Conservation (phyloP, 2,888 invertebrate species). For the Dynastes maya region DNA sequence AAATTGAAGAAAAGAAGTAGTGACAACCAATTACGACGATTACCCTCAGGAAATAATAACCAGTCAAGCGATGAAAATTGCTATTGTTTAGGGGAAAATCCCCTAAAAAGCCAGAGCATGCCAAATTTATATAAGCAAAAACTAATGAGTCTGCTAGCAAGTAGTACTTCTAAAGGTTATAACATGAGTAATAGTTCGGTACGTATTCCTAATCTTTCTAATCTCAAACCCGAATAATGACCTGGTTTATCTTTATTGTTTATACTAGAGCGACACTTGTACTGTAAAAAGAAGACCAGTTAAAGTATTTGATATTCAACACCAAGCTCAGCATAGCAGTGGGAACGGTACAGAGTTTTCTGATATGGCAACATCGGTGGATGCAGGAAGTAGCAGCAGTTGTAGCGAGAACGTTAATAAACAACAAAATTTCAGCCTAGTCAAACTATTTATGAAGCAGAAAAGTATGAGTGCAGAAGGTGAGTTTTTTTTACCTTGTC, state of each 20-base stretch:
- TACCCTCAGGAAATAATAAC: slow-evolving; percentile 71
- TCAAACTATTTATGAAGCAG: slow-evolving; percentile 92
- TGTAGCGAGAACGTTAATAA: slow-evolving; percentile 64
- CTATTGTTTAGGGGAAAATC: slow-evolving; percentile 74
- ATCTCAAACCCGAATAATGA: too few species aligned
- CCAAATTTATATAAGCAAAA: slow-evolving; percentile 79
- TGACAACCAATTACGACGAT: slow-evolving; percentile 67
- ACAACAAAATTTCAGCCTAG: slow-evolving; percentile 84
- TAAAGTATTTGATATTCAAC: slow-evolving; percentile 70
- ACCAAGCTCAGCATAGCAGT: slow-evolving; percentile 67
- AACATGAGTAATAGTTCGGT: slow-evolving; percentile 81
- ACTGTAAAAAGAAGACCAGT: slow-evolving; percentile 65
- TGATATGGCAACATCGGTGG: slow-evolving; percentile 69
- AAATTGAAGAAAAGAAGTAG: slow-evolving; percentile 84
- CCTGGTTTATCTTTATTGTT: background rate
- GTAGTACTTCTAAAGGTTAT: slow-evolving; percentile 71
- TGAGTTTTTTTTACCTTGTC: slow-evolving; percentile 59
- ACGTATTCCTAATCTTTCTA: slow-evolving; percentile 63
- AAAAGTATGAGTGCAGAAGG: slow-evolving; percentile 88
- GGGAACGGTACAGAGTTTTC: slow-evolving; percentile 64
- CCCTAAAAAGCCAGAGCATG: slow-evolving; percentile 84
- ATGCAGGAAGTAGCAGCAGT: slow-evolving; percentile 64
- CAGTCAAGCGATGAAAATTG: slow-evolving; percentile 73
- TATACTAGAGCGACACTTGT: slow-evolving; percentile 63
- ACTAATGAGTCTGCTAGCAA: slow-evolving; percentile 72